phyloP scores from a whole-genome alignment of 1,140 invertebrate genomes.

The Polypedilum pembai region DNA sequence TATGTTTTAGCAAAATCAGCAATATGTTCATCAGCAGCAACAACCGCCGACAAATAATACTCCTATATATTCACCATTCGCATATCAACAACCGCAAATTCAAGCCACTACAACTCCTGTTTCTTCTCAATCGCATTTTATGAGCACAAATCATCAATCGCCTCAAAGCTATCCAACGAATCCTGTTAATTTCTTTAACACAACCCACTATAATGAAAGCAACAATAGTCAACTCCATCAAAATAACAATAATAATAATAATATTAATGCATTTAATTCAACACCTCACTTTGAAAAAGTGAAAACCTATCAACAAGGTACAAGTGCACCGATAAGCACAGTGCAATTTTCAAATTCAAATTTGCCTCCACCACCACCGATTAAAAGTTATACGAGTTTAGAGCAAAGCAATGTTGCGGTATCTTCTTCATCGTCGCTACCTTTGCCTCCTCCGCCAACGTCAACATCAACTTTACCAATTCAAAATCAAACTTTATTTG shows the following conservation, averaged over 20 bases:
- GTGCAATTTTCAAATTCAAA: not conserved
- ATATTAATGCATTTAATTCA: not conserved
- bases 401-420: no score
- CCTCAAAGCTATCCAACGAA: not conserved
- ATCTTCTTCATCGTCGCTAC: no score
- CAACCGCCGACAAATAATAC: not conserved
- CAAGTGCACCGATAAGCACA: not conserved
- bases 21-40: not conserved
- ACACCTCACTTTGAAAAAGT: not conserved
- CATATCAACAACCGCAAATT: not conserved
- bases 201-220: not conserved
- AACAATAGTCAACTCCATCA: not conserved
- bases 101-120: not conserved
- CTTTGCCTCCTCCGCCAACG: no score
- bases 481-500: no score
- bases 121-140: not conserved
- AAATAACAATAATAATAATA: constrained; percentile 7
- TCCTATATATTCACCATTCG: not conserved
- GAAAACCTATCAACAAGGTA: not conserved
- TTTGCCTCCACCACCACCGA: not conserved
- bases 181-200: constrained; percentile 21
- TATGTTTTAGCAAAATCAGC: not conserved
- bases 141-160: not conserved
- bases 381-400: not conserved
- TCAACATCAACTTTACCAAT: no score